Evolutionary conservation across 2,888 invertebrate genomes (phyloP), one percentile per base, ranked within the genome.

Genomic region (Diaphora mendica): DNA sequence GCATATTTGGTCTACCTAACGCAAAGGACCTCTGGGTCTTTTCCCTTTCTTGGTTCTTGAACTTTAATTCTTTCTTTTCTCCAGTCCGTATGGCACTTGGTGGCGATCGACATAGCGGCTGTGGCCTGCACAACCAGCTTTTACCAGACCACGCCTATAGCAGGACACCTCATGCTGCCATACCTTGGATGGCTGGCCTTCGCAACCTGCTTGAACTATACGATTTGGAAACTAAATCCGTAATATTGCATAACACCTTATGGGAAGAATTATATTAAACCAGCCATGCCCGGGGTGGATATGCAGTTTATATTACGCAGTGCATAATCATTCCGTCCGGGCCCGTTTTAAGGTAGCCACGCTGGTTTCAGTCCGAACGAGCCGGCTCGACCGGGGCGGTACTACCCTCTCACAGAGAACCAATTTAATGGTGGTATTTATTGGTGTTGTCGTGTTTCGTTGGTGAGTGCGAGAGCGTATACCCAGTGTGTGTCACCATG

Each of bases 171-270:
- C 1, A 59, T 73, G 73, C 84, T 97, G 68, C 98, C 98, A 0
- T 98, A 98, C 88, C 90, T 98, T 35, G 96, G 96, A 33, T 98
- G 98, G 98, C 90, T 97, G 64, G 94, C 96, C 20, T 94, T 98
- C 78, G 98, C 98, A 0, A 94, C 97, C 0, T 95, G 96, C 39
- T 93, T 98, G 11, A 98, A 97, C 87, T 97, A 97, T 86, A 90
- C 93, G 20, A 95, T 98, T 71, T 97, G 96, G 95, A 96, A 20
- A 26, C 42, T 39, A 39, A 73, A 73, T 23, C 23, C 48, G 33
- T 33, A 64, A 26, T 62, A 13, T 13, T 13, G 23, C 11, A 55
- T 51, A 26, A 59, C n/a, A 59, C 26, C 26, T 59, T 26, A 59
- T 13, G 44, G 44, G 44, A 44, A 44, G 44, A 44, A 3, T 44